A percentile compares a stretch with the other conserved stretches of the same genome.
Conservation (phyloP, 2,113 vertebrate genomes). For the Phyllostomus hastatus region DNA sequence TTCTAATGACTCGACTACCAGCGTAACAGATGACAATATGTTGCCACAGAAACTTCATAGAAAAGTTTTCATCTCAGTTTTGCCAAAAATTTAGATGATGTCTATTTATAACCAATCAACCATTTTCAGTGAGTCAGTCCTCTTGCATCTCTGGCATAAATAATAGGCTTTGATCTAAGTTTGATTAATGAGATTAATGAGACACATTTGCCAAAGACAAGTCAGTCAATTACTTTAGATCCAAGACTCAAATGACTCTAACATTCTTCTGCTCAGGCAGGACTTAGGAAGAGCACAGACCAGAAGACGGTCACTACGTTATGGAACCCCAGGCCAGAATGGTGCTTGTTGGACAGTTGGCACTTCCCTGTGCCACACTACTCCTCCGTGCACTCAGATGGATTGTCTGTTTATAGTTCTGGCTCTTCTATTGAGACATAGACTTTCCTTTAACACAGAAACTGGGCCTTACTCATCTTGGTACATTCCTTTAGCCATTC, state of each 20-base stretch:
- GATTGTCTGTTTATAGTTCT: background rate
- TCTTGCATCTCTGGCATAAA: background rate
- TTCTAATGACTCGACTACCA: slow-evolving; percentile 35
- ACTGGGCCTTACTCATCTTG: background rate
- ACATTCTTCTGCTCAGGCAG: background rate
- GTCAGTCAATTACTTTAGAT: background rate
- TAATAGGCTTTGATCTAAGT: background rate
- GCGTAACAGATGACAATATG: slow-evolving; percentile 43
- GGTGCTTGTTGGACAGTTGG: no score
- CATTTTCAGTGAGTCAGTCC: background rate
- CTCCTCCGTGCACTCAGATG: background rate
- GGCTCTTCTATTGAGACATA: background rate
- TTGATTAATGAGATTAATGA: background rate
- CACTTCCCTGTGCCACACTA: background rate
- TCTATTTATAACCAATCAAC: slow-evolving; percentile 51
- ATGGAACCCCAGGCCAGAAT: background rate
- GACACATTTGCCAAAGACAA: background rate
- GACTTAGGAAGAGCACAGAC: background rate
- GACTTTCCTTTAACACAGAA: background rate
- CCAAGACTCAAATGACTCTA: background rate
- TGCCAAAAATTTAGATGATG: slow-evolving; percentile 42
- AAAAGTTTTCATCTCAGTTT: slow-evolving; percentile 36
- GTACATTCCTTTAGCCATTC: background rate
- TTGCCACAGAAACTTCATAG: slow-evolving; percentile 50
- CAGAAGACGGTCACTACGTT: background rate